Base-by-base conservation (phyloP, 2,888 invertebrate genomes). In the Parelbella ahira region DNA sequence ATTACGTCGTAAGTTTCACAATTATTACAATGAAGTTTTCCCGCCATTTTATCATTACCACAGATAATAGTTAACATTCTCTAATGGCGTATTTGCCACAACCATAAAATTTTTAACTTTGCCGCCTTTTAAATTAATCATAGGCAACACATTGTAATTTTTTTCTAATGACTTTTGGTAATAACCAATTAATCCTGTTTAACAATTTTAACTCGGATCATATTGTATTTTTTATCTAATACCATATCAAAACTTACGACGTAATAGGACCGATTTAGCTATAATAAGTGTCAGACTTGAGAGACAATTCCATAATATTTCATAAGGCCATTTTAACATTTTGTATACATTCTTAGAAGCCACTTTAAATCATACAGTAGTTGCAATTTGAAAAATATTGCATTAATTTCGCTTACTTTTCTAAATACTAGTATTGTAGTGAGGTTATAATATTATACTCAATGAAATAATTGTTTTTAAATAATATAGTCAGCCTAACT, bases 271-370 rank as follows among this genome's bases (percentile, higher is more conserved):
- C n/a, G n/a, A n/a, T n/a, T n/a, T n/a, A n/a, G n/a, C n/a, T n/a
- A 37, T 7, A 37, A 25, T 28, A 13, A 25, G 18, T 29, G 13
- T 48, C 44, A 43, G 45, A 48, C 45, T 43, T 44, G 32, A 32
- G 37, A 29, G 37, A 43, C 36, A 43, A 29, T 37, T 43, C 47
- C 43, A 47, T 37, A 27, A 18, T 33, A 9, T 44, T 10, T 13
- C 7, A 25, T 25, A 45, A 45, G 29, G 34, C 37, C 39, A 37
- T 45, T 30, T 29, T 21, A 27, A 29, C 25, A 34, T n/a, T 29
- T 25, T 30, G 33, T 41, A 29, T 41, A 41, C 11, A 28, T 8
- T 28, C 27, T 34, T 36, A 34, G 23, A 42, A 36, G 42, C n/a
- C 42, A 34, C 34, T 34, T 21, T 18, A 28, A 34, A 28, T 19